phyloP scores from a whole-genome alignment of 2,797 vertebrate species.

The Takifugu rubripes region DNA sequence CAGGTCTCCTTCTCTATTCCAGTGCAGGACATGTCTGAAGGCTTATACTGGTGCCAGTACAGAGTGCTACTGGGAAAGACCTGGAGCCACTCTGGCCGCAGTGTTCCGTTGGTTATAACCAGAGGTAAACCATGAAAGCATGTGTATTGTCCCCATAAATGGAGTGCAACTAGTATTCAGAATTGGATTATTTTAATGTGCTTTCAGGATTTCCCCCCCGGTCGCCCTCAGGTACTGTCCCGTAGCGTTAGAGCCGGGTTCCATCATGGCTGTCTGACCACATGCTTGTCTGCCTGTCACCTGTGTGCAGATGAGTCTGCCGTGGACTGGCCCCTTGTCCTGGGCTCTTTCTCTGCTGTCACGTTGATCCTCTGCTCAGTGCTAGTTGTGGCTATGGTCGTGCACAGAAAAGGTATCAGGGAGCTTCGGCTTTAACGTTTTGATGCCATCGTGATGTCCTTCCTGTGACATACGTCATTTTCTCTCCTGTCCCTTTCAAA shows the following conservation, averaged over 20 bases:
- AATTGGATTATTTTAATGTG: constrained; percentile 23
- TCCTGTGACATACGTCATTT: constrained; percentile 4
- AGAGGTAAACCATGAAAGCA: constrained; percentile 34
- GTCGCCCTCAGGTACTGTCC: constrained; percentile 40
- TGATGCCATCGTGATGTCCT: background rate
- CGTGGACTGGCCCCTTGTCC: constrained; percentile 70
- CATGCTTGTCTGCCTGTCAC: too few relatives aligned
- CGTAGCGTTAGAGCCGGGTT: background rate
- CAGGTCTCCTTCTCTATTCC: constrained; percentile 58
- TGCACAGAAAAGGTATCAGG: constrained; percentile 57
- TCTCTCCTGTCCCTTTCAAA: constrained; percentile 18
- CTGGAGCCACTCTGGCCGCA: constrained; percentile 58
- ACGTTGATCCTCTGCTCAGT: constrained; percentile 63
- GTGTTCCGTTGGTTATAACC: constrained; percentile 46
- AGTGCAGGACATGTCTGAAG: constrained; percentile 37
- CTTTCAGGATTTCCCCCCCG: constrained; percentile 46
- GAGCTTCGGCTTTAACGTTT: background rate
- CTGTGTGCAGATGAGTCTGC: constrained; percentile 20
- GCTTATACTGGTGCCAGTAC: constrained; percentile 72
- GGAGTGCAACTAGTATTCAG: constrained; percentile 12
- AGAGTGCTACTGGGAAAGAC: constrained; percentile 39
- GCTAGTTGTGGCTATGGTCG: constrained; percentile 34
- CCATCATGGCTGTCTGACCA: background rate
- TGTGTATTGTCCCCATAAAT: background rate
- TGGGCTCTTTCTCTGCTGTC: constrained; percentile 65